A percentile compares a stretch with the other conserved stretches of the same genome.
Evolutionary conservation across 2,888 invertebrate genomes (phyloP).

Genomic region (Beris morrisii): DNA sequence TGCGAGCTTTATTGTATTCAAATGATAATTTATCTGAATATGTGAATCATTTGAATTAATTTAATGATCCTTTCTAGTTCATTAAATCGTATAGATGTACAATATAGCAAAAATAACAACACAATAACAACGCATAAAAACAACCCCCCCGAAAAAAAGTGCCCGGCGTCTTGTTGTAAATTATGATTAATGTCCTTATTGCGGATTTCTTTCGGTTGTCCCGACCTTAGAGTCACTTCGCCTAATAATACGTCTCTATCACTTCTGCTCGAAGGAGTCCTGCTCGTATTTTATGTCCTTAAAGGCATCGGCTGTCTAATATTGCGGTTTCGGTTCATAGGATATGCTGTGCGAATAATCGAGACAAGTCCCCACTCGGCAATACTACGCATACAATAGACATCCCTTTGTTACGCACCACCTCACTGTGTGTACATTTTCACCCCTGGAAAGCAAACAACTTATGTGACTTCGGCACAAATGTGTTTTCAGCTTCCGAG

Average conservation of each 20-base stretch:
- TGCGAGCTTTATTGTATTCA: conserved; percentile 35
- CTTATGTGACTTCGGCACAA: conserved; percentile 24
- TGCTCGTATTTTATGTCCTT: conserved; percentile 21
- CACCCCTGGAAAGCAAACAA: conserved; percentile 32
- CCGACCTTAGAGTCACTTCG: conserved; percentile 1
- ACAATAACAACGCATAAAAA: not conserved
- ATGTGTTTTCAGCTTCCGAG: conserved; percentile 23
- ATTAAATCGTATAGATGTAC: conserved; percentile 33
- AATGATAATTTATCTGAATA: conserved; percentile 38
- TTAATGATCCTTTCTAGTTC: conserved; percentile 37
- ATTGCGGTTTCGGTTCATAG: conserved; percentile 18
- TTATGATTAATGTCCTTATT: conserved; percentile 34
- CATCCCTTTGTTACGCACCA: conserved; percentile 21
- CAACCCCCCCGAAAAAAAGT: not conserved
- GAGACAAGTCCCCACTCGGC: not conserved
- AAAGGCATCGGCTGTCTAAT: conserved; percentile 19
- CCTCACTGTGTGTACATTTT: conserved; percentile 12
- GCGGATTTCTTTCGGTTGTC: conserved; percentile 12
- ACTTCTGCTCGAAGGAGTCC: conserved; percentile 19
- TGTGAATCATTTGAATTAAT: conserved; percentile 36
- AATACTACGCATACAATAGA: not conserved
- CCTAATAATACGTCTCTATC: conserved; percentile 21
- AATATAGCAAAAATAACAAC: conserved; percentile 15
- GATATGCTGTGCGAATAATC: not conserved
- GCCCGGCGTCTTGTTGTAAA: conserved; percentile 29